Conservation (phyloP, 2,888 invertebrate species). For the Cephus rjabovi region DNA sequence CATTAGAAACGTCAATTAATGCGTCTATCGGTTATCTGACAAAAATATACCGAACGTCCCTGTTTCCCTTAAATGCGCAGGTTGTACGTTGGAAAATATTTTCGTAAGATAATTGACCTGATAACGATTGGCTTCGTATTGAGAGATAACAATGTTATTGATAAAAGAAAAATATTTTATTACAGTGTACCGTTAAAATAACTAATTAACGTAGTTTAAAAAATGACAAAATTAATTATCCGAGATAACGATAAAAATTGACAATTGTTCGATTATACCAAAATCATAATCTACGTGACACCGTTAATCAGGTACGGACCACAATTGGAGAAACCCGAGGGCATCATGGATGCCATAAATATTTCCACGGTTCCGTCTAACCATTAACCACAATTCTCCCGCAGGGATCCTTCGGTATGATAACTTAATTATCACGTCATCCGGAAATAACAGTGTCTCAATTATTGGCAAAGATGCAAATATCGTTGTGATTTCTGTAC, state of each 20-base stretch:
- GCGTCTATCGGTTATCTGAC: neutral
- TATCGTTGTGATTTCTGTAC: neutral
- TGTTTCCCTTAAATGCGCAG: neutral
- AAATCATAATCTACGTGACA: neutral
- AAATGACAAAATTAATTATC: neutral
- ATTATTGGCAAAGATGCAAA: neutral
- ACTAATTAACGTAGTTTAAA: neutral
- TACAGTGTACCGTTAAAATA: neutral
- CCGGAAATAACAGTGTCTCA: neutral
- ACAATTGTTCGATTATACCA: neutral
- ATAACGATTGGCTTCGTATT: neutral
- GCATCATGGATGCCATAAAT: neutral
- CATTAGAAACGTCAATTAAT: neutral
- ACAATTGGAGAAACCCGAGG: neutral
- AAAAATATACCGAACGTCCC: rapidly evolving
- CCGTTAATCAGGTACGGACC: neutral
- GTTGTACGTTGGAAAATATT: neutral
- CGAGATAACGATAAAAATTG: neutral
- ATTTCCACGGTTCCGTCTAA: neutral
- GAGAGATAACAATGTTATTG: neutral
- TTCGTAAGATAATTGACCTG: neutral
- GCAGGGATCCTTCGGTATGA: neutral
- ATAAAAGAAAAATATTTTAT: neutral
- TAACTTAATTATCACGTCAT: neutral
- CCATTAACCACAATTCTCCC: neutral